phyloP scores from a whole-genome alignment of 2,888 invertebrate species.

The Phorcus lineatus region DNA sequence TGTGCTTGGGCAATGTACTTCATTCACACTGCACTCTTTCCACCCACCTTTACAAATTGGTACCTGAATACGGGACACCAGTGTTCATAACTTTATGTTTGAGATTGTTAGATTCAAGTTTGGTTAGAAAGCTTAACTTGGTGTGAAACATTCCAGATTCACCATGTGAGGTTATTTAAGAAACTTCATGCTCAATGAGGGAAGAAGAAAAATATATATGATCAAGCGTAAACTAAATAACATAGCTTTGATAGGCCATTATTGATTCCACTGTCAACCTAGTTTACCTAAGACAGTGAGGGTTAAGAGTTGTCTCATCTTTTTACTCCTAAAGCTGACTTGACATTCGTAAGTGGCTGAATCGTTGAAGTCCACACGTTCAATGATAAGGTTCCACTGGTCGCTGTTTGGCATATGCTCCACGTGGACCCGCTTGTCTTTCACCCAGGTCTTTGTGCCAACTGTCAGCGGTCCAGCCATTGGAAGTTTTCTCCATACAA shows the following conservation, averaged over 20 bases:
- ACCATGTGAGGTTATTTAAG: too few species aligned
- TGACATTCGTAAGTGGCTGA: slow-evolving; percentile 59
- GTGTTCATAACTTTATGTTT: too few species aligned
- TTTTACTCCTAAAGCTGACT: slow-evolving; percentile 49
- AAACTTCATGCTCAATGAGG: too few species aligned
- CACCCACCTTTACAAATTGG: too few species aligned
- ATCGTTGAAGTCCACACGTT: slow-evolving; percentile 48
- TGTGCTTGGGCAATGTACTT: too few species aligned
- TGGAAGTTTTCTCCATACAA: slow-evolving; percentile 41
- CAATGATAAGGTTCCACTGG: slow-evolving; percentile 60
- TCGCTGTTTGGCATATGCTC: slow-evolving; percentile 50
- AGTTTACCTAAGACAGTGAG: slow-evolving; percentile 48
- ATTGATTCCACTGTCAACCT: background rate
- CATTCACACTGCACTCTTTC: too few species aligned
- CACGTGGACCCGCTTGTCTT: slow-evolving; percentile 47
- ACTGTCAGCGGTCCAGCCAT: slow-evolving; percentile 50
- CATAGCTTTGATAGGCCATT: background rate
- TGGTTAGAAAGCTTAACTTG: too few species aligned
- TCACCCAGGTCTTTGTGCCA: slow-evolving; percentile 51
- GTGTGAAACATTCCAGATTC: too few species aligned
- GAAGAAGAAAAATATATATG: too few species aligned
- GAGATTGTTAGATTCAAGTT: too few species aligned
- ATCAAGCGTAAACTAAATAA: too few species aligned
- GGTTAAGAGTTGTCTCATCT: slow-evolving; percentile 45
- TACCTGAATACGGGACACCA: too few species aligned